These are phyloP conservation scores for Neodontobutis hainanensis DNA, from an alignment of 2,113 vertebrate species.

Conservation along the genomic window DNA sequence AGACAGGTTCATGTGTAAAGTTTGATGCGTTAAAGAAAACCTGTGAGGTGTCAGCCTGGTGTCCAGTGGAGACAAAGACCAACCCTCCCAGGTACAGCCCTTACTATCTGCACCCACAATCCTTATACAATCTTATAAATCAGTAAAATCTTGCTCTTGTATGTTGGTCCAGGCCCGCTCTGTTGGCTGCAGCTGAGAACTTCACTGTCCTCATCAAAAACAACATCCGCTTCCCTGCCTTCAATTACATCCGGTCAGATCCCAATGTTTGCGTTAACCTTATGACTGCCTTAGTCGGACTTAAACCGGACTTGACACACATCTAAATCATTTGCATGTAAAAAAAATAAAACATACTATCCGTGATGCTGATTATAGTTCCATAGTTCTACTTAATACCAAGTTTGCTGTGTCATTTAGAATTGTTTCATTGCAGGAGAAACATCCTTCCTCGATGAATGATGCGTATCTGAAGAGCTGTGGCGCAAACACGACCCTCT, in stretches of 20 bases:
- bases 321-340: too few relatives aligned
- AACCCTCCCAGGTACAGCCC: conserved; percentile 71
- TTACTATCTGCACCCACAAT: too few relatives aligned
- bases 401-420: too few relatives aligned
- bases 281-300: too few relatives aligned
- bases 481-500: conserved; percentile 52
- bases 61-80: conserved; percentile 75
- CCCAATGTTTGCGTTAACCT: too few relatives aligned
- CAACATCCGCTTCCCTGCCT: conserved; percentile 84
- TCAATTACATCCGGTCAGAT: conserved; percentile 80
- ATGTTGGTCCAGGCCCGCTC: conserved; percentile 76
- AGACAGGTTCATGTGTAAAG: conserved; percentile 79
- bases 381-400: too few relatives aligned
- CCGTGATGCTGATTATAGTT: too few relatives aligned
- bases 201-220: conserved; percentile 89
- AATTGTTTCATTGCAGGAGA: conserved; percentile 75
- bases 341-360: too few relatives aligned
- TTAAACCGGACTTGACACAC: too few relatives aligned
- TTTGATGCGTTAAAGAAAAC: conserved; percentile 75
- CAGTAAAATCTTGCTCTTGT: too few relatives aligned
- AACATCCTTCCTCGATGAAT: conserved; percentile 82
- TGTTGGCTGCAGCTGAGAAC: conserved; percentile 83
- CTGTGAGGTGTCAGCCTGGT: conserved; percentile 82
- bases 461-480: conserved; percentile 74
- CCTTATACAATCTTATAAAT: too few relatives aligned